Evolutionary conservation across 2,797 vertebrate species (phyloP), one percentile per base, ranked within the genome.

Genomic region (Falco cherrug): DNA sequence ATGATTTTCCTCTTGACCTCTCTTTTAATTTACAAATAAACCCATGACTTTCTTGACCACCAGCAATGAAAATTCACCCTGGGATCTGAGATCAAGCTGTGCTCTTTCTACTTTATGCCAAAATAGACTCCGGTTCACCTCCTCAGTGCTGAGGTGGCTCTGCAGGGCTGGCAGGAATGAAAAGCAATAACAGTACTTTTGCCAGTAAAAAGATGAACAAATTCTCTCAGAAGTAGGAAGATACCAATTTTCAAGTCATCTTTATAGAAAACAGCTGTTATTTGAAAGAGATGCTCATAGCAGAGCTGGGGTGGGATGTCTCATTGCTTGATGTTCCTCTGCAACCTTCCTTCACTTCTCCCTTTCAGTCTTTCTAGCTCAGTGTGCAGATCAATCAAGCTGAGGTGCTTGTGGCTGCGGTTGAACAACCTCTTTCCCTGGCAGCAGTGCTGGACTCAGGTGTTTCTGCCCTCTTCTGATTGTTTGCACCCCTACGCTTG

Each of bases 1-100:
- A 0, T 77, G 94, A 96, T 88, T 92, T 96, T 89, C 70, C 76
- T 80, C 67, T 59, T 90, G 93, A 96, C 85, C 84, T 88, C 61
- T 88, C 78, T 93, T 79, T 92, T 81, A 95, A 87, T 93, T 97
- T 96, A 93, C 65, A 94, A 95, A 96, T 86, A 95, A 95, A 94
- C 43, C 54, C 43, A 75, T 24, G 45, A 43, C 56, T 95, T 93
- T 90, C 82, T 93, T 94, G 73, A 95, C 78, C 87, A 53, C 81
- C 71, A 94, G 50, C 21, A 54, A 54, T 93, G 87, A 90, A 96
- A 97, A 94, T 87, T 77, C 41, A 87, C 75, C 75, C 96, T 83
- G 47, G 61, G 77, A 91, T 95, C 56, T 67, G 71, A 95, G 77
- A 95, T 93, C 95, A 96, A 95, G 88, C 94, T 96, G 96, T 92